Evolutionary conservation across 1,140 invertebrate genomes (phyloP).

Genomic region (Scaptomyza montana): DNA sequence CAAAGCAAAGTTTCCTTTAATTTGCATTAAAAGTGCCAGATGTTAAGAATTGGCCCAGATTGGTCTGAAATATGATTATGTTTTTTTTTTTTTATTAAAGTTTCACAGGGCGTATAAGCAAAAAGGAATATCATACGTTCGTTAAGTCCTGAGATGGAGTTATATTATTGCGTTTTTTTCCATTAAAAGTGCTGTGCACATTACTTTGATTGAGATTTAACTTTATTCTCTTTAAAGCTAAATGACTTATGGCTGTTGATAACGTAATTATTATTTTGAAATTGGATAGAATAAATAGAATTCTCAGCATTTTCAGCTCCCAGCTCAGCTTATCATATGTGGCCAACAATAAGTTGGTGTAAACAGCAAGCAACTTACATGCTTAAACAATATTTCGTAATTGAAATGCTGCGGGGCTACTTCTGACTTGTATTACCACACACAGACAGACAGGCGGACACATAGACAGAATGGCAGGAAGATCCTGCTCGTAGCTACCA

Average conservation of each 20-base stretch:
- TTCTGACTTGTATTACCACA: conserved; percentile 44
- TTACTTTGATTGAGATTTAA: not conserved
- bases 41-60: too few relatives aligned
- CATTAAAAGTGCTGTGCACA: too few relatives aligned
- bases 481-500: conserved; percentile 31
- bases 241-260: conserved; percentile 6
- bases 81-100: too few relatives aligned
- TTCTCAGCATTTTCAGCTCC: not conserved
- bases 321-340: conserved; percentile 19
- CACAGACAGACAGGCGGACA: not conserved
- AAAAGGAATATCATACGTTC: too few relatives aligned
- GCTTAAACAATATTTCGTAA: conserved; percentile 80
- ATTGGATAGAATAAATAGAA: conserved; percentile 3
- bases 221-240: not conserved
- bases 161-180: too few relatives aligned
- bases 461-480: not conserved
- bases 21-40: too few relatives aligned
- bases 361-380: conserved; percentile 59
- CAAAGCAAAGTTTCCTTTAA: too few relatives aligned
- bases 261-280: conserved; percentile 38
- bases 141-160: too few relatives aligned
- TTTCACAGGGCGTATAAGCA: too few relatives aligned
- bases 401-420: conserved; percentile 72
- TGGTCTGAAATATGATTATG: too few relatives aligned
- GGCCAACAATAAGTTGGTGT: conserved; percentile 30